A percentile compares a stretch with the other conserved stretches of the same genome.
phyloP scores from a whole-genome alignment of 2,113 vertebrate genomes.

The Coregonus clupeaformis region DNA sequence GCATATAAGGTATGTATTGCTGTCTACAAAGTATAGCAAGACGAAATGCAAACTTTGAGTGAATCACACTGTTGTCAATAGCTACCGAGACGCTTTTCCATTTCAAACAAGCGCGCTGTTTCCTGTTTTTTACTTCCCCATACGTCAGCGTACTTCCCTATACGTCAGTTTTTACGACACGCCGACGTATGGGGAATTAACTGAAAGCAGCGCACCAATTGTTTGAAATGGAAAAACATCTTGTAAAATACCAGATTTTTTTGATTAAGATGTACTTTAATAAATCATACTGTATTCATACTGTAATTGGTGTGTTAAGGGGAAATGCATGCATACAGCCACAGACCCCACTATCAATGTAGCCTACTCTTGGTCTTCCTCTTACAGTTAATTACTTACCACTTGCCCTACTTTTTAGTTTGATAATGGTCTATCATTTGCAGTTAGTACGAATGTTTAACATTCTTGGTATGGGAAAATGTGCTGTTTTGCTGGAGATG shows the following conservation, averaged over 20 bases:
- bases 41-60: neutral
- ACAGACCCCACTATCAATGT: neutral
- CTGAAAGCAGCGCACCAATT: slow-evolving; percentile 28
- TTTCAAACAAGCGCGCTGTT: slow-evolving; percentile 78
- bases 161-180: slow-evolving; percentile 32
- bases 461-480: slow-evolving; percentile 6
- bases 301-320: too few relatives aligned
- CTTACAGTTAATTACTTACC: too few relatives aligned
- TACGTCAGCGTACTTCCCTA: neutral
- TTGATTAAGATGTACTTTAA: too few relatives aligned
- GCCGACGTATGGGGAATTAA: slow-evolving; percentile 34
- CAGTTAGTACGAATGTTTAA: neutral
- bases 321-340: too few relatives aligned
- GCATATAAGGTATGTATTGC: neutral
- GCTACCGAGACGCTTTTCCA: slow-evolving; percentile 31
- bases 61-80: slow-evolving; percentile 33
- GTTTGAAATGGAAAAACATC: too few relatives aligned
- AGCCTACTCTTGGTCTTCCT: neutral
- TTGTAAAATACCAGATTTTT: too few relatives aligned
- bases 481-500: slow-evolving; percentile 2
- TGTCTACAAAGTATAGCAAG: neutral
- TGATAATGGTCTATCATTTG: too few relatives aligned
- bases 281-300: too few relatives aligned
- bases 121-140: slow-evolving; percentile 29
- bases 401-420: neutral